Conservation (phyloP, 2,113 vertebrate genomes). For the Octodon degus region DNA sequence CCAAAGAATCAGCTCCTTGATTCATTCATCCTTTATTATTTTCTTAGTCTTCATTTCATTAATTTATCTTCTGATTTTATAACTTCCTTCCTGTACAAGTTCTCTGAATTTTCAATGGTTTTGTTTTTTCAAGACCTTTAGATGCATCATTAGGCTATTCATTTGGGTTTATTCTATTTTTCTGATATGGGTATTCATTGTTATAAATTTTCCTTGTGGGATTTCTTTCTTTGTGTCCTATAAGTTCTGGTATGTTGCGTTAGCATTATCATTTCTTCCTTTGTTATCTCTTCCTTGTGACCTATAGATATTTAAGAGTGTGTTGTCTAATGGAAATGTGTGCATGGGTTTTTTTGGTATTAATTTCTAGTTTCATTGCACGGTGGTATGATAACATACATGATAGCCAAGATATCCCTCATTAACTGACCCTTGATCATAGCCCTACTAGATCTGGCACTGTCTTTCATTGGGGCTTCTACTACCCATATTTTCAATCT, state of each 20-base stretch:
- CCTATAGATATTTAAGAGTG: not conserved
- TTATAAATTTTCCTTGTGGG: not conserved
- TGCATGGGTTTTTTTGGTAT: not conserved
- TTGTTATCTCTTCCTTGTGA: not conserved
- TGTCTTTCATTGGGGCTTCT: not conserved
- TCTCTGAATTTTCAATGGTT: not conserved
- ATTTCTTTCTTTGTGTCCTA: not conserved
- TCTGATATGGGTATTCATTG: not conserved
- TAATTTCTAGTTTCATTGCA: not conserved
- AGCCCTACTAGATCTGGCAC: not conserved
- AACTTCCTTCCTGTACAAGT: not conserved
- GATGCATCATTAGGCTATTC: not conserved
- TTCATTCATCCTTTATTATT: not conserved
- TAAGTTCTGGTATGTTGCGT: not conserved
- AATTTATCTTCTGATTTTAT: not conserved
- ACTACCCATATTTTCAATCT: too few species aligned
- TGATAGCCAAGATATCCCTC: not conserved
- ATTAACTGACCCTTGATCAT: not conserved
- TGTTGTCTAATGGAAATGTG: not conserved
- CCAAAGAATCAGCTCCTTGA: not conserved
- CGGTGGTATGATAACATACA: not conserved
- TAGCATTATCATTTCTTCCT: not conserved
- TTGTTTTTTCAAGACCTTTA: not conserved
- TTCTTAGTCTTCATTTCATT: not conserved
- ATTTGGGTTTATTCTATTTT: not conserved